Evolutionary conservation across 1,140 invertebrate genomes (phyloP).

Genomic region (Dufourea novaeangliae): DNA sequence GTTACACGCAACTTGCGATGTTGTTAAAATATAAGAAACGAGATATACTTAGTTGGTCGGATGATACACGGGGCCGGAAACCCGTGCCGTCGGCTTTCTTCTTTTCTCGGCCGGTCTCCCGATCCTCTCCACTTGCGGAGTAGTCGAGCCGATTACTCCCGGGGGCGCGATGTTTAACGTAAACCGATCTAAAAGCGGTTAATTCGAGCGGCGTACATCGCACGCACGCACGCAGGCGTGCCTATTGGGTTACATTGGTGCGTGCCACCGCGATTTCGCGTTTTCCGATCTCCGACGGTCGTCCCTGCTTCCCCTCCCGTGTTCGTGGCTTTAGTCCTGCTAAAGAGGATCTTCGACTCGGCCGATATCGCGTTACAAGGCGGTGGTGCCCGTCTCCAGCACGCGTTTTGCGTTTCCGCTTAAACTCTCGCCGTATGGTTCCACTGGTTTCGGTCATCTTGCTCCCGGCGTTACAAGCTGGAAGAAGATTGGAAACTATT

Average conservation of each 20-base stretch:
- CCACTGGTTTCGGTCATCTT: neutral
- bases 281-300: constrained; percentile 35
- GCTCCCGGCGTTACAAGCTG: too few relatives aligned
- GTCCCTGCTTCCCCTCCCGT: neutral
- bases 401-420: constrained; percentile 52
- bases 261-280: constrained; percentile 48
- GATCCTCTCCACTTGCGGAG: neutral
- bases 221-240: constrained; percentile 16
- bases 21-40: too few relatives aligned
- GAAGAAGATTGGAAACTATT: too few relatives aligned
- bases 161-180: constrained; percentile 58
- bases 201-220: constrained; percentile 61
- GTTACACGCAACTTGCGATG: too few relatives aligned
- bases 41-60: too few relatives aligned
- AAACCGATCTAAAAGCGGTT: constrained; percentile 63
- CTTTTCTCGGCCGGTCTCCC: constrained; percentile 4
- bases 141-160: constrained; percentile 43
- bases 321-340: constrained; percentile 46
- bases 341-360: constrained; percentile 48
- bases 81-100: neutral
- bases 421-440: constrained; percentile 1
- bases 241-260: constrained; percentile 50
- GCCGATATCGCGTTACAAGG: constrained; percentile 54
- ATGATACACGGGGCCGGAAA: too few relatives aligned
- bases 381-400: constrained; percentile 22